Conservation (phyloP, 2,113 vertebrate species). For the Camelus bactrianus region DNA sequence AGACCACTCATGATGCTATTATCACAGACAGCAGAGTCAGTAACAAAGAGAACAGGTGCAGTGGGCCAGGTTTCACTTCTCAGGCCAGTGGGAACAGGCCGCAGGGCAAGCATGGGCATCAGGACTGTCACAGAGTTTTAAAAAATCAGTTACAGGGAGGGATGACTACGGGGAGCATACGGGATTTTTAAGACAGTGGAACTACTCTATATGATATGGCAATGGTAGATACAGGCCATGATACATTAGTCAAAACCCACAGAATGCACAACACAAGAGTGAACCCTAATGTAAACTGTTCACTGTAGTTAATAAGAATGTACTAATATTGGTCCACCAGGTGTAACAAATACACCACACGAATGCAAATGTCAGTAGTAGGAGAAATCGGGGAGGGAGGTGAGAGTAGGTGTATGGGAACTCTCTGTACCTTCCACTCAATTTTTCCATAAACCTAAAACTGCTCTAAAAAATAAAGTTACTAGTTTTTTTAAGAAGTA, state of each 20-base stretch:
- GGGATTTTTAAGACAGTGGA: not conserved
- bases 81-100: not conserved
- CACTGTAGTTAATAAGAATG: not conserved
- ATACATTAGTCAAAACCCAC: conserved; percentile 17
- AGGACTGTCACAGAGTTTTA: not conserved
- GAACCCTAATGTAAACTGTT: not conserved
- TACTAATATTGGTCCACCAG: not conserved
- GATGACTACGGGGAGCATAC: not conserved
- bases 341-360: not conserved
- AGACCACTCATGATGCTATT: conserved; percentile 72
- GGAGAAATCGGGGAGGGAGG: not conserved
- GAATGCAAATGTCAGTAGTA: not conserved
- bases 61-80: conserved; percentile 43
- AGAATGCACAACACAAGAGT: not conserved
- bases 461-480: not conserved
- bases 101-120: not conserved
- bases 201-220: not conserved
- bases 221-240: not conserved
- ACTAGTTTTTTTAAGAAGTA: not conserved
- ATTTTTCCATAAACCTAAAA: conserved; percentile 31
- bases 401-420: not conserved
- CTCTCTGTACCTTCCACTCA: not conserved
- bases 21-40: conserved; percentile 46
- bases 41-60: conserved; percentile 72
- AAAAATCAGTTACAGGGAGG: not conserved